Evolutionary conservation across 2,113 vertebrate genomes (phyloP).

Genomic region (Porphyrio hochstetteri): DNA sequence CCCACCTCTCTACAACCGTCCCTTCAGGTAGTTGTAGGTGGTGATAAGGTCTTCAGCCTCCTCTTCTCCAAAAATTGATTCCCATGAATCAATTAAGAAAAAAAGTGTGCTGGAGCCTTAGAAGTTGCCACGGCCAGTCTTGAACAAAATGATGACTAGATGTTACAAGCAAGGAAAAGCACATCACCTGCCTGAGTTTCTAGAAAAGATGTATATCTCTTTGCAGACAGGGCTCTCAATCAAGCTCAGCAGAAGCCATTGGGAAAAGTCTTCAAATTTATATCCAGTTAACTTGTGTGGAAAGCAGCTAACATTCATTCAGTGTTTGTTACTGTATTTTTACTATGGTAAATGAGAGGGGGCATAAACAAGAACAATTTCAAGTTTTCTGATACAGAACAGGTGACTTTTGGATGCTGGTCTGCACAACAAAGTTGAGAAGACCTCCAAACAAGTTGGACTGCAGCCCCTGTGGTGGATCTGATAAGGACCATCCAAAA

Average conservation of each 20-base stretch:
- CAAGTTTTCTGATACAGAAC: background rate
- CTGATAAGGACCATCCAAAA: background rate
- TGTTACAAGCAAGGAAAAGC: background rate
- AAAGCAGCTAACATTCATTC: background rate
- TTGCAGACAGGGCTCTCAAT: background rate
- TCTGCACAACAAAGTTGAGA: background rate
- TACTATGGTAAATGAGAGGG: background rate
- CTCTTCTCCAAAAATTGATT: background rate
- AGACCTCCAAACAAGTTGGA: background rate
- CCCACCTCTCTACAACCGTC: too few relatives aligned
- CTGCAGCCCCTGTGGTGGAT: background rate
- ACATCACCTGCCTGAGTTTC: background rate
- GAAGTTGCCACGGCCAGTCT: slow-evolving; percentile 3
- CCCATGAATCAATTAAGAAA: slow-evolving; percentile 15
- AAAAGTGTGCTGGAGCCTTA: slow-evolving; percentile 25
- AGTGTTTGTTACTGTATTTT: background rate
- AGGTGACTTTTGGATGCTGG: background rate
- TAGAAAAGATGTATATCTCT: background rate
- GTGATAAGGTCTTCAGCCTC: too few relatives aligned
- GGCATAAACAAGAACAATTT: background rate
- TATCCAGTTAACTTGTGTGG: background rate
- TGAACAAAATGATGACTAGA: slow-evolving; percentile 19
- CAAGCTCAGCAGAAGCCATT: background rate
- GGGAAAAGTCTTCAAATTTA: background rate
- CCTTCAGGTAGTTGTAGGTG: too few relatives aligned